phyloP scores from a whole-genome alignment of 2,888 invertebrate genomes.

The Macrosiphum euphorbiae region DNA sequence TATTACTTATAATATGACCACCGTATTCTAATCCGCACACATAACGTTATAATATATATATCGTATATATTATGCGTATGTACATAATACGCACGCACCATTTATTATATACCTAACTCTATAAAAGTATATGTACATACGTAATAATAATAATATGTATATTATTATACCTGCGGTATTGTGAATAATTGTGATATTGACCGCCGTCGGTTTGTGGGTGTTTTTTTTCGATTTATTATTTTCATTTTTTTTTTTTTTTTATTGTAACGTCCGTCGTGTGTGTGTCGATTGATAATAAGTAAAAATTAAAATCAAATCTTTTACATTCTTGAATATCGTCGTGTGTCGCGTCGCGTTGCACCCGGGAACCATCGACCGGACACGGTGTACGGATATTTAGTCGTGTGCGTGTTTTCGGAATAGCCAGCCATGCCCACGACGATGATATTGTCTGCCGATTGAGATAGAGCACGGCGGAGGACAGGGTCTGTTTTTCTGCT shows the following conservation, averaged over 20 bases:
- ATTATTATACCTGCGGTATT: neutral
- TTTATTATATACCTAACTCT: neutral
- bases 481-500: constrained; percentile 21
- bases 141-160: neutral
- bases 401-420: neutral
- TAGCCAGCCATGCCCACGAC: neutral
- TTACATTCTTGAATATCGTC: neutral
- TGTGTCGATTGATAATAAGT: neutral
- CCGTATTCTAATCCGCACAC: neutral
- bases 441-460: constrained; percentile 19
- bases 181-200: constrained; percentile 36
- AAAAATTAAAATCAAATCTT: neutral
- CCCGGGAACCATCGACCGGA: neutral
- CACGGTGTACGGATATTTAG: neutral
- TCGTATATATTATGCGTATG: neutral
- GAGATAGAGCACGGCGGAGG: neutral
- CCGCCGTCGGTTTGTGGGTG: constrained; percentile 23
- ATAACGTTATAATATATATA: neutral
- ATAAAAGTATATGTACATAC: neutral
- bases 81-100: neutral
- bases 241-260: neutral
- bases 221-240: constrained; percentile 23
- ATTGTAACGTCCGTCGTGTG: neutral
- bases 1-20: neutral
- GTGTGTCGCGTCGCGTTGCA: neutral